A percentile compares a stretch with the other conserved stretches of the same genome.
These are phyloP conservation scores for Boloria euphrosyne DNA, from an alignment of 2,888 invertebrate genomes.

Conservation along the genomic window DNA sequence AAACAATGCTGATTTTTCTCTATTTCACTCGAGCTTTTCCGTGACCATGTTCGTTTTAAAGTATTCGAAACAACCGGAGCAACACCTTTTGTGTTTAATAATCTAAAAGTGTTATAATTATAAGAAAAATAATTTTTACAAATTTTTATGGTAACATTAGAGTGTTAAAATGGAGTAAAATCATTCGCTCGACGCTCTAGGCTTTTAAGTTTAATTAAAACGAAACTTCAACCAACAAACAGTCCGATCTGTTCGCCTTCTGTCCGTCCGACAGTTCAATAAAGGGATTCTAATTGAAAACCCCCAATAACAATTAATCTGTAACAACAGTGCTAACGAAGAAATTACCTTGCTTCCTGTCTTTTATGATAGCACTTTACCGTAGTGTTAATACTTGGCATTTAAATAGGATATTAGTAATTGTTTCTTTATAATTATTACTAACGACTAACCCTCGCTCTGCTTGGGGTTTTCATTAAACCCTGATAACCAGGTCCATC, in stretches of 20 bases:
- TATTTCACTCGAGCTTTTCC: too few relatives aligned
- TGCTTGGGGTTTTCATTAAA: too few relatives aligned
- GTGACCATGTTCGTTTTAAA: too few relatives aligned
- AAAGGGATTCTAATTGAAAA: conserved; percentile 69
- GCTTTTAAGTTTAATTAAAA: conserved; percentile 71
- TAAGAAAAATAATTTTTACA: neutral
- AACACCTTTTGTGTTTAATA: too few relatives aligned
- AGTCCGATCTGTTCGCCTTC: conserved; percentile 46
- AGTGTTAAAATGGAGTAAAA: neutral
- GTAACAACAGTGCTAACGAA: conserved; percentile 57
- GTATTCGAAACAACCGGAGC: too few relatives aligned
- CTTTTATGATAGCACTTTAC: conserved; percentile 46
- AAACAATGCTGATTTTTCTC: too few relatives aligned
- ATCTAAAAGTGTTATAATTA: too few relatives aligned
- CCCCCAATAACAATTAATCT: conserved; percentile 70
- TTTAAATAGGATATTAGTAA: conserved; percentile 1
- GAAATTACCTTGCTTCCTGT: conserved; percentile 50
- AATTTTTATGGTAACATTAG: too few relatives aligned
- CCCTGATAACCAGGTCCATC: too few relatives aligned
- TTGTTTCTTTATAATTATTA: conserved; percentile 2
- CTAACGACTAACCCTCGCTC: too few relatives aligned
- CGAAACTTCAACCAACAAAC: conserved; percentile 52
- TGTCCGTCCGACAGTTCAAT: conserved; percentile 55
- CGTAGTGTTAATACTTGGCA: conserved; percentile 16
- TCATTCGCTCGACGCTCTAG: conserved; percentile 36